Evolutionary conservation across 2,888 invertebrate species (phyloP).

Genomic region (Eupithecia inturbata): DNA sequence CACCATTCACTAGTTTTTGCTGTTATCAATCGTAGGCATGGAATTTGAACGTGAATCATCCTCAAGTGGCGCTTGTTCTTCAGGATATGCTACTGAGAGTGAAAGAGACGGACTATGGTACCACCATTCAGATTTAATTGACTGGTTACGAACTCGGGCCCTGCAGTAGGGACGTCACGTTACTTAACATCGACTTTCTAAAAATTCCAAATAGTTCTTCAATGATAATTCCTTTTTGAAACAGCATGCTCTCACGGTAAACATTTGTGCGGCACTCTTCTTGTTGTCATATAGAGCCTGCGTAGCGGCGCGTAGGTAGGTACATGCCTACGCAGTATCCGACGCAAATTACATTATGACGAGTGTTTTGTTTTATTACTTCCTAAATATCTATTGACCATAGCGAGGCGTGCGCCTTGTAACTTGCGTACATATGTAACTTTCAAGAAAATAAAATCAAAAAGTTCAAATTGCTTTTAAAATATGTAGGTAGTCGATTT

Average conservation of each 20-base stretch:
- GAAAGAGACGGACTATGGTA: slow-evolving; percentile 75
- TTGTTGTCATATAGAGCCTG: slow-evolving; percentile 37
- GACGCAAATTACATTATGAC: slow-evolving; percentile 23
- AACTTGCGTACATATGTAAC: background rate
- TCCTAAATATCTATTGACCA: slow-evolving; percentile 4
- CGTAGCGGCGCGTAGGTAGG: slow-evolving; percentile 31
- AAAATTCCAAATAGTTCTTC: slow-evolving; percentile 76
- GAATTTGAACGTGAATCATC: slow-evolving; percentile 82
- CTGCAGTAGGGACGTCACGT: slow-evolving; percentile 78
- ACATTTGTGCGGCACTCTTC: slow-evolving; percentile 43
- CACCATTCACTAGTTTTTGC: slow-evolving; percentile 77
- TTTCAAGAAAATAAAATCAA: background rate
- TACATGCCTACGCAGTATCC: slow-evolving; percentile 31
- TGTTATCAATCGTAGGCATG: slow-evolving; percentile 82
- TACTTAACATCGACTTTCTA: slow-evolving; percentile 79
- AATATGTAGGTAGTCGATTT: slow-evolving; percentile 79
- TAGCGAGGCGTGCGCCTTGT: background rate
- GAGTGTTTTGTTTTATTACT: slow-evolving; percentile 19
- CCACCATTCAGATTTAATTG: slow-evolving; percentile 82
- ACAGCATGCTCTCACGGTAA: slow-evolving; percentile 53
- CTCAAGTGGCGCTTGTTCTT: slow-evolving; percentile 80
- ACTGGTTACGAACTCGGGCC: slow-evolving; percentile 81
- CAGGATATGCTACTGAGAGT: slow-evolving; percentile 69
- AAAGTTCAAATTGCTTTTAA: slow-evolving; percentile 66
- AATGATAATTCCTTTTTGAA: slow-evolving; percentile 67